Percentiles rank a stretch among this genome's conserved stretches.
Conservation (phyloP, 2,113 vertebrate genomes). For the Chrysochloris asiatica region DNA sequence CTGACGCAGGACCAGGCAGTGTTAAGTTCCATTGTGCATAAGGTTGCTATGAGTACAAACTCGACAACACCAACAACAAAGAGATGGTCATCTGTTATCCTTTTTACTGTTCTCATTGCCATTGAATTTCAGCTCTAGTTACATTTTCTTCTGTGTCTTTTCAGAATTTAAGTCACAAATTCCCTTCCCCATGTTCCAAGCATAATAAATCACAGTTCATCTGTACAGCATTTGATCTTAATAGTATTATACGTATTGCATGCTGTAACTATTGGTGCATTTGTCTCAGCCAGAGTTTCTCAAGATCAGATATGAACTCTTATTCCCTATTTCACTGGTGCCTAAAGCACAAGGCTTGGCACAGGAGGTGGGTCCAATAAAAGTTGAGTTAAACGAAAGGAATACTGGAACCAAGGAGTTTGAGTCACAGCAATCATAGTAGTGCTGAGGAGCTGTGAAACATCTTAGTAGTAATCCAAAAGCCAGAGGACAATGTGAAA, state of each 20-base stretch:
- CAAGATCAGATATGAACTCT: background rate
- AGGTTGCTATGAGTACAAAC: too few species aligned
- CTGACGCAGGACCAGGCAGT: too few species aligned
- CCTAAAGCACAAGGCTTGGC: background rate
- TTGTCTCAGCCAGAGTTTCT: too few species aligned
- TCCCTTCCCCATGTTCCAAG: background rate
- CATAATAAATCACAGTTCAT: background rate
- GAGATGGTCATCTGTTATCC: too few species aligned
- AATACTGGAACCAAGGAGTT: background rate
- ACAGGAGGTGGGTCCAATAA: too few species aligned
- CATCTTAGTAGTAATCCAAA: background rate
- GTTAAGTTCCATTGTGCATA: too few species aligned
- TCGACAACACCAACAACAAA: too few species aligned
- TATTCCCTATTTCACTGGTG: background rate
- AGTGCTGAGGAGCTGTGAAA: background rate
- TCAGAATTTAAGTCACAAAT: slow-evolving; percentile 10
- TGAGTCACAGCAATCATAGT: background rate
- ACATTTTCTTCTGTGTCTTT: slow-evolving; percentile 10
- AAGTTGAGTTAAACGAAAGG: background rate
- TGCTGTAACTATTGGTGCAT: too few species aligned
- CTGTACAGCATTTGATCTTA: background rate
- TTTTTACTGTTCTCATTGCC: background rate
- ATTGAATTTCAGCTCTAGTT: background rate
- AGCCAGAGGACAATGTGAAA: background rate
- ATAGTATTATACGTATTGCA: background rate